Evolutionary conservation across 1,140 invertebrate species (phyloP).

Genomic region (Leucophenga varia): DNA sequence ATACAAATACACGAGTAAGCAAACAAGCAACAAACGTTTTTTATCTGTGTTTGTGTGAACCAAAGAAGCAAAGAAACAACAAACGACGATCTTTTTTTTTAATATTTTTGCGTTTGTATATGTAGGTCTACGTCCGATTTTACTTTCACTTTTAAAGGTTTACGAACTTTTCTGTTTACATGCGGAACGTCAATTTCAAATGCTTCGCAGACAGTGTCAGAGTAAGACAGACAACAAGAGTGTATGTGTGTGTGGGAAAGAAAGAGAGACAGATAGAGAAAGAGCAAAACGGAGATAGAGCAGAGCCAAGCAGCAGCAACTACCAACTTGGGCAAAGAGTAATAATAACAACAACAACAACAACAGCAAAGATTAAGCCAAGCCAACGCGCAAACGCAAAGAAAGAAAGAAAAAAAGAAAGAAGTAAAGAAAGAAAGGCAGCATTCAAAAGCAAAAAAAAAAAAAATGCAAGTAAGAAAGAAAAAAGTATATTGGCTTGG

Average conservation of each 20-base stretch:
- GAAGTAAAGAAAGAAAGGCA: no score
- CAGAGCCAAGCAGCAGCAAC: slow-evolving; percentile 6
- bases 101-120: slow-evolving; percentile 41
- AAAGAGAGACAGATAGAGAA: slow-evolving; percentile 3
- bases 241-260: no score
- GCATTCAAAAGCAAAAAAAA: no score
- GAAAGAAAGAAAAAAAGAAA: no score
- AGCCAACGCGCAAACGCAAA: background rate
- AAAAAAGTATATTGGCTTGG: slow-evolving; percentile 1
- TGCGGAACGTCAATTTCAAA: slow-evolving; percentile 26
- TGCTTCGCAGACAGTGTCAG: slow-evolving; percentile 26
- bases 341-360: background rate
- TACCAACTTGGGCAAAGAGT: slow-evolving; percentile 3
- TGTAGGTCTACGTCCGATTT: slow-evolving; percentile 56
- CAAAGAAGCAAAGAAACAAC: no score
- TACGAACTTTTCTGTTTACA: slow-evolving; percentile 57
- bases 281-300: no score
- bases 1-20: background rate
- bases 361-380: background rate
- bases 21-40: no score
- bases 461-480: no score
- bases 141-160: slow-evolving; percentile 57
- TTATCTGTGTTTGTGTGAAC: no score
- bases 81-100: slow-evolving; percentile 17
- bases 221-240: no score